These are phyloP conservation scores for Germaria angustata DNA, from an alignment of 2,888 invertebrate species.

Conservation along the genomic window DNA sequence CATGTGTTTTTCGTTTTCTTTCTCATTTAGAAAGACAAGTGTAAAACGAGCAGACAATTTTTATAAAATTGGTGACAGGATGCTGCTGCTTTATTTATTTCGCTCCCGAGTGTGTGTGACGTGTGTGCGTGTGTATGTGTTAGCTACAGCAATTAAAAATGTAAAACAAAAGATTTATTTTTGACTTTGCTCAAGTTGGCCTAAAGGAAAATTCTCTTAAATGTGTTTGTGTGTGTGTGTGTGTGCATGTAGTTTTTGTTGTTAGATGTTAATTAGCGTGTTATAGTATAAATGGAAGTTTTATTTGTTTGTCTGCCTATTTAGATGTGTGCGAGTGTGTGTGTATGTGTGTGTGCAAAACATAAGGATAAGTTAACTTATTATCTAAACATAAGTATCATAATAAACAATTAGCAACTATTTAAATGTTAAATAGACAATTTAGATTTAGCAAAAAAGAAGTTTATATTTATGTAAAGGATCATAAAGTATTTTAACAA, in stretches of 20 bases:
- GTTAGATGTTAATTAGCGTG: conserved; percentile 60
- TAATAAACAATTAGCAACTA: conserved; percentile 67
- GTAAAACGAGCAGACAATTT: conserved; percentile 47
- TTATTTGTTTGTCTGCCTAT: conserved; percentile 7
- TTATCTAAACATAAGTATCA: conserved; percentile 60
- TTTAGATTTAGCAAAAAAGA: conserved; percentile 43
- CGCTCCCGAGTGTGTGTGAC: neutral
- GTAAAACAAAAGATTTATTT: conserved; percentile 57
- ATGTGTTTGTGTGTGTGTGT: neutral
- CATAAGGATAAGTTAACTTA: conserved; percentile 48
- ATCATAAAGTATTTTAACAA: neutral
- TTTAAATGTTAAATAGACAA: conserved; percentile 67
- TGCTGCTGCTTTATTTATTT: neutral
- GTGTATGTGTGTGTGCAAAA: neutral
- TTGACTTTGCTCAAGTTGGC: conserved; percentile 41
- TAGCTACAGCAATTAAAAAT: conserved; percentile 61
- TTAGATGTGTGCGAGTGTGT: neutral
- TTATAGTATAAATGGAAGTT: conserved; percentile 38
- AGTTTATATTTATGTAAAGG: conserved; percentile 46
- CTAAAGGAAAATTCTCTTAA: conserved; percentile 7
- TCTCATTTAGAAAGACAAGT: conserved; percentile 32
- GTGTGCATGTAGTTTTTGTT: neutral
- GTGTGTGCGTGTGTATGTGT: neutral
- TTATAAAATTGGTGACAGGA: neutral
- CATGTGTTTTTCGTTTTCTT: conserved; percentile 11